phyloP scores from a whole-genome alignment of 2,797 vertebrate species.

The Craterocephalus amniculus region DNA sequence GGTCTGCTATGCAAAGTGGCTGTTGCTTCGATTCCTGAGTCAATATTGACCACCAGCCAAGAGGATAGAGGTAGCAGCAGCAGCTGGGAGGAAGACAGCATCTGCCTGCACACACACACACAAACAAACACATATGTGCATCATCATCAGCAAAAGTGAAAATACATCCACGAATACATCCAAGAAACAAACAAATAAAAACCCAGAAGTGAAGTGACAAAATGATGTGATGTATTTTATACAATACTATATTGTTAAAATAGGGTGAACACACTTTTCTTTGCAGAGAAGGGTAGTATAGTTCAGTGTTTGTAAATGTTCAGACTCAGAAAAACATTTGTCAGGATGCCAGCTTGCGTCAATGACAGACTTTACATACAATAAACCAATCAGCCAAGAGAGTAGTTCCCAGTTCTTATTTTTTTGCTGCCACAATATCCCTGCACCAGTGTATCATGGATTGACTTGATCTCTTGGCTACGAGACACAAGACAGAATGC shows the following conservation, averaged over 20 bases:
- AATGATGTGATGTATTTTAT: not conserved
- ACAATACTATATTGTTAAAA: not conserved
- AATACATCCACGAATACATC: too few species aligned
- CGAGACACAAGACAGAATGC: too few species aligned
- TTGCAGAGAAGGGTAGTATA: too few species aligned
- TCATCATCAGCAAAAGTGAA: not conserved
- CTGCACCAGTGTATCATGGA: too few species aligned
- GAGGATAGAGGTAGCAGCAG: constrained; percentile 49
- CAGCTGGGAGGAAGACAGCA: constrained; percentile 45
- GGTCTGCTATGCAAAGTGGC: constrained; percentile 73
- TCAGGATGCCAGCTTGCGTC: not conserved
- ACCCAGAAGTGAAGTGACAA: not conserved
- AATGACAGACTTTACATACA: not conserved
- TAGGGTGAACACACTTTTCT: not conserved
- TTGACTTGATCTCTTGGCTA: too few species aligned
- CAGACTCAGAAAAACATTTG: not conserved
- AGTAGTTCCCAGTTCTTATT: too few species aligned
- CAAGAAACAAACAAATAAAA: not conserved
- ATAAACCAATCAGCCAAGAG: too few species aligned
- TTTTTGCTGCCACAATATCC: too few species aligned
- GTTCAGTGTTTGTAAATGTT: not conserved
- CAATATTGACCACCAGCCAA: constrained; percentile 79
- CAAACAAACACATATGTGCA: constrained; percentile 1
- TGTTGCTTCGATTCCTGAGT: constrained; percentile 78
- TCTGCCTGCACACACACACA: constrained; percentile 21